A percentile compares a stretch with the other conserved stretches of the same genome.
Evolutionary conservation across 2,888 invertebrate genomes (phyloP).

Genomic region (Eupithecia exiguata): DNA sequence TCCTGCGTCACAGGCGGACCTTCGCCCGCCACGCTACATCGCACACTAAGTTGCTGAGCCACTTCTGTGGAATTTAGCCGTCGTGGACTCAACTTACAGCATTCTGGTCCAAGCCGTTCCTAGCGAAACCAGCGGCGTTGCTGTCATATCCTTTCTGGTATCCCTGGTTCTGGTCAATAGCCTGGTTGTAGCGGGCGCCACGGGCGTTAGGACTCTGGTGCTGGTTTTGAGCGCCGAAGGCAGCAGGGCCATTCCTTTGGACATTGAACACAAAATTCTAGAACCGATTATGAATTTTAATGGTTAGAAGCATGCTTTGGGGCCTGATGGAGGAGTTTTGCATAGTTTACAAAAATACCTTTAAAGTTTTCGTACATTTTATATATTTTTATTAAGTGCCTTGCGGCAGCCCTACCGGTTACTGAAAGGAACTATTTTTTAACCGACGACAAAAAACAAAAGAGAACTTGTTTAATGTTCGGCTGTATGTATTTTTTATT

Average conservation of each 20-base stretch:
- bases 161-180: slow-evolving; percentile 13
- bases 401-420: too few species aligned
- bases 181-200: slow-evolving; percentile 11
- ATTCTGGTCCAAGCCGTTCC: slow-evolving; percentile 58
- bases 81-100: slow-evolving; percentile 55
- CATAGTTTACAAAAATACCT: too few species aligned
- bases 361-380: too few species aligned
- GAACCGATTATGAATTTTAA: neutral
- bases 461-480: too few species aligned
- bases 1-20: too few species aligned
- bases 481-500: too few species aligned
- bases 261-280: neutral
- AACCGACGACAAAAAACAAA: too few species aligned
- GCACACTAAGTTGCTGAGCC: neutral
- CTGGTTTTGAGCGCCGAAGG: slow-evolving; percentile 10
- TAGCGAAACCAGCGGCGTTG: slow-evolving; percentile 58
- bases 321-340: too few species aligned
- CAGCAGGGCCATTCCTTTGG: slow-evolving; percentile 46
- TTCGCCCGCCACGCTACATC: too few species aligned
- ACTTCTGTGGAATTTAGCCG: neutral
- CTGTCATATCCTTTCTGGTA: slow-evolving; percentile 62
- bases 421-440: too few species aligned
- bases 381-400: too few species aligned
- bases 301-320: too few species aligned
- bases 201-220: slow-evolving; percentile 5